Conservation (phyloP, 2,113 vertebrate genomes). For the Neodon shergylaensis region DNA sequence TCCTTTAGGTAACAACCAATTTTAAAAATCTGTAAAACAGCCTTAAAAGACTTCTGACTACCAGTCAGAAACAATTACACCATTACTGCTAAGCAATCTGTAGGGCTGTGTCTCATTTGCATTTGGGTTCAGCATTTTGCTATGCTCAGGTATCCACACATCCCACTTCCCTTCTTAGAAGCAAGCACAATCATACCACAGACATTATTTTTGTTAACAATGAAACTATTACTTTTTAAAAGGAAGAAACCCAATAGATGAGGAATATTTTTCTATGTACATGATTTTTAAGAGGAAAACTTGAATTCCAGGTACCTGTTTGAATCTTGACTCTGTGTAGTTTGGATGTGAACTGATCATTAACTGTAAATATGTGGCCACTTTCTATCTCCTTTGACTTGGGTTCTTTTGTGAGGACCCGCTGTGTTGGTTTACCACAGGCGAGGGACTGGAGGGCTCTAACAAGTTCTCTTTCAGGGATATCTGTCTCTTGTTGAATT, state of each 20-base stretch:
- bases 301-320: constrained; percentile 88
- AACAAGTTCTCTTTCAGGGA: constrained; percentile 96
- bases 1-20: constrained; percentile 16
- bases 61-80: not conserved
- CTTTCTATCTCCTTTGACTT: constrained; percentile 99
- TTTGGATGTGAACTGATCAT: constrained; percentile 98
- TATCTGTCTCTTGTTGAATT: constrained; percentile 99
- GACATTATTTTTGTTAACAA: constrained; percentile 2
- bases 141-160: not conserved
- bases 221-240: not conserved
- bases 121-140: constrained; percentile 46
- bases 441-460: constrained; percentile 97
- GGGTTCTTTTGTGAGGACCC: constrained; percentile 97
- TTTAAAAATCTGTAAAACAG: constrained; percentile 6
- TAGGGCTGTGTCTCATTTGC: not conserved
- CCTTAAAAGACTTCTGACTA: not conserved
- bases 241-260: constrained; percentile 35
- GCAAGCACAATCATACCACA: not conserved
- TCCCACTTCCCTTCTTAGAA: not conserved
- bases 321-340: constrained; percentile 99
- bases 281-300: constrained; percentile 12
- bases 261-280: not conserved
- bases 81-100: not conserved
- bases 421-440: constrained; percentile 97
- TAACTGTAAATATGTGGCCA: constrained; percentile 98